A percentile compares a stretch with the other conserved stretches of the same genome.
Evolutionary conservation across 1,140 invertebrate genomes (phyloP).

Genomic region (Venturia canescens): DNA sequence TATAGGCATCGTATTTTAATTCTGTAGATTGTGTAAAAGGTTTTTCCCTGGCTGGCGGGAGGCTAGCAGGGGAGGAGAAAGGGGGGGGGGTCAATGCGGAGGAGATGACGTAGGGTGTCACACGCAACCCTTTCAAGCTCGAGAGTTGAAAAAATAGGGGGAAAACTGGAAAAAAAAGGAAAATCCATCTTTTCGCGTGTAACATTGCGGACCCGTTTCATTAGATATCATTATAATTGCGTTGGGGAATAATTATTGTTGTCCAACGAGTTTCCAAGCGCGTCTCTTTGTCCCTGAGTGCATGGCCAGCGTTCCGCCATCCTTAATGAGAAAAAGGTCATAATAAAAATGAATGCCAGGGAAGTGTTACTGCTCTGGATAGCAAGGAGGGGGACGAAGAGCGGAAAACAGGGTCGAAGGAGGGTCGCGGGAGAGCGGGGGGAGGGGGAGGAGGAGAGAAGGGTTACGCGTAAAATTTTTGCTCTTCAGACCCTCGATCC

Average conservation of each 20-base stretch:
- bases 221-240: conserved; percentile 68
- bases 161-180: not conserved
- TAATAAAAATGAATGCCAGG: conserved; percentile 65
- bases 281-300: conserved; percentile 9
- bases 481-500: conserved; percentile 23
- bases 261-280: conserved; percentile 49
- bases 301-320: conserved; percentile 2
- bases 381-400: not conserved
- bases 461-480: conserved; percentile 10
- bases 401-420: not conserved
- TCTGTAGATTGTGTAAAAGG: conserved; percentile 24
- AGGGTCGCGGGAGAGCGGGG: conserved; percentile 31
- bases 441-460: conserved; percentile 49
- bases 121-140: not conserved
- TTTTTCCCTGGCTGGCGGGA: not conserved
- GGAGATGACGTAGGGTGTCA: conserved; percentile 11
- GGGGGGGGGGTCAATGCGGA: not conserved
- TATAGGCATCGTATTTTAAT: conserved; percentile 7
- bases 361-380: conserved; percentile 25
- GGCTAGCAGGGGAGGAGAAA: too few species aligned
- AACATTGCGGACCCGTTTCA: conserved; percentile 58
- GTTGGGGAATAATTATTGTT: conserved; percentile 65
- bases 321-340: conserved; percentile 57
- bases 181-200: conserved; percentile 32
- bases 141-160: not conserved